These are phyloP conservation scores for Pycnonotus jocosus DNA, from an alignment of 2,113 vertebrate species.

Conservation along the genomic window DNA sequence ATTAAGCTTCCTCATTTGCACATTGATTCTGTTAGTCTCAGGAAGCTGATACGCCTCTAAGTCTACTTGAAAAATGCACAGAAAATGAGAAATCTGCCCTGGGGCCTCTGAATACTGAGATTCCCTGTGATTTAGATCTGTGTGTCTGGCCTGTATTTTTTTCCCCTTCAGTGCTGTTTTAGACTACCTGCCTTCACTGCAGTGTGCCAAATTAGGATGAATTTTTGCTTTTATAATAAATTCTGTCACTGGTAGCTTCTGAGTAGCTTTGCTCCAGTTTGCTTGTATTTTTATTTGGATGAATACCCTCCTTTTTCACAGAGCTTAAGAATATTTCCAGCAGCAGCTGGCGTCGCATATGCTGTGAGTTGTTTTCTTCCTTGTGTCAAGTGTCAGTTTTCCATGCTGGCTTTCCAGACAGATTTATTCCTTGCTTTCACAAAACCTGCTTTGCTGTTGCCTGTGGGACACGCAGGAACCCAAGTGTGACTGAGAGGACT, in stretches of 20 bases:
- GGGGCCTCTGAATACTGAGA: background rate
- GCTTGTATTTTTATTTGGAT: background rate
- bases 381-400: background rate
- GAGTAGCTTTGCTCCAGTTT: background rate
- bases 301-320: background rate
- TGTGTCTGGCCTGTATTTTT: background rate
- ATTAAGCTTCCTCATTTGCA: conserved; percentile 5
- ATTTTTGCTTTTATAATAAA: background rate
- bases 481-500: background rate
- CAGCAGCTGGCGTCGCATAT: background rate
- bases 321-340: background rate
- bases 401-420: background rate
- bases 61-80: background rate
- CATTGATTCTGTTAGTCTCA: conserved; percentile 3
- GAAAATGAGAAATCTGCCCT: background rate
- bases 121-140: background rate
- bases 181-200: background rate
- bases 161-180: background rate
- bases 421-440: background rate
- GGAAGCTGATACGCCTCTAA: conserved; percentile 1
- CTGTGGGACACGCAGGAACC: accelerated
- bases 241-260: background rate
- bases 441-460: background rate
- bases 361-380: background rate
- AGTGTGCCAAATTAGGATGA: background rate